Evolutionary conservation across 2,113 vertebrate genomes (phyloP).

Genomic region (Neopipo cinnamomea): DNA sequence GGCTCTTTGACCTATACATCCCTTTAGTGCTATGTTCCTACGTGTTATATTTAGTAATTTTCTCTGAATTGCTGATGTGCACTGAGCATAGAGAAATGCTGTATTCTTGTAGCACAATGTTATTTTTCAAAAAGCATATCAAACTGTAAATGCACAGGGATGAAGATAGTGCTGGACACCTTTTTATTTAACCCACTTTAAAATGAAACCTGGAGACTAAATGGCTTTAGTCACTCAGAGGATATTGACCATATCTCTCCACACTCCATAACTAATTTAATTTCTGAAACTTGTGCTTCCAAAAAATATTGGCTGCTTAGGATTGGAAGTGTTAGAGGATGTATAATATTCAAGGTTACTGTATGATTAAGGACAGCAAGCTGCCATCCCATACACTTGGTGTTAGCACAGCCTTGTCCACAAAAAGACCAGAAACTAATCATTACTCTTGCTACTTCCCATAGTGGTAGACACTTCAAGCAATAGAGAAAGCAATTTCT

Average conservation of each 20-base stretch:
- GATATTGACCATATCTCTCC: conserved; percentile 7
- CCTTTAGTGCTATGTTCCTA: background rate
- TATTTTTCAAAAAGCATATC: background rate
- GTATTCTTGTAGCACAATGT: background rate
- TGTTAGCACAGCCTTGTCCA: conserved; percentile 9
- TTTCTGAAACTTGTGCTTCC: conserved; percentile 17
- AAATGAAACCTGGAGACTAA: background rate
- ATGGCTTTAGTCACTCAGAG: conserved; percentile 2
- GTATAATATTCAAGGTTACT: conserved; percentile 54
- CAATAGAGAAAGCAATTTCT: conserved; percentile 55
- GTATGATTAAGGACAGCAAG: conserved; percentile 34
- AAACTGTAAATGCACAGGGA: background rate
- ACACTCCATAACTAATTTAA: conserved; percentile 9
- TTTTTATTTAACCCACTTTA: conserved; percentile 32
- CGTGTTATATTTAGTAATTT: background rate
- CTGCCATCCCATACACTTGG: background rate
- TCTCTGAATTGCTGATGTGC: background rate
- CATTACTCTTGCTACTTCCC: conserved; percentile 57
- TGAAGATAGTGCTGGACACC: background rate
- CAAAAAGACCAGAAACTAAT: conserved; percentile 57
- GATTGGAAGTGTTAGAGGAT: conserved; percentile 11
- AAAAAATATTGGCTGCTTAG: conserved; percentile 33
- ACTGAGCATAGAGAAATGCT: background rate
- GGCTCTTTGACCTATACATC: background rate
- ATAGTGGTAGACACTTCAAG: conserved; percentile 11